These are phyloP conservation scores for Pachyrhynchus sulphureomaculatus DNA, from an alignment of 1,140 invertebrate species.

Conservation along the genomic window DNA sequence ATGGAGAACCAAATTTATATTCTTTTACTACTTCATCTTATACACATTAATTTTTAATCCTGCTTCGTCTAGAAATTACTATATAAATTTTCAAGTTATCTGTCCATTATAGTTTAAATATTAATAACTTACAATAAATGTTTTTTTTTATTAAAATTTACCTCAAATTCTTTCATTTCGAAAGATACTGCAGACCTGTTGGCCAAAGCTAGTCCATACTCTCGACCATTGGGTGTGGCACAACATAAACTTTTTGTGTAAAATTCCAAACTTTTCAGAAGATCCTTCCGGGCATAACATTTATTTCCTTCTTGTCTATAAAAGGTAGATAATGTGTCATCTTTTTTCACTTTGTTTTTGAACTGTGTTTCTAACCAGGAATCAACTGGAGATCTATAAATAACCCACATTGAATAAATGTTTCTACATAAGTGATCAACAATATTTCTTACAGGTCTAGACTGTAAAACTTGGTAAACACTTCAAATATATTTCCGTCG, in stretches of 20 bases:
- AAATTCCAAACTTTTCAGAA: conserved; percentile 39
- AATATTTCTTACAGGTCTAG: conserved; percentile 35
- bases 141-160: too few species aligned
- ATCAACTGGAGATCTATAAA: conserved; percentile 39
- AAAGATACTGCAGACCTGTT: conserved; percentile 45
- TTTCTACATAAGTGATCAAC: background rate
- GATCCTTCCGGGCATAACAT: conserved; percentile 39
- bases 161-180: conserved; percentile 42
- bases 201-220: conserved; percentile 40
- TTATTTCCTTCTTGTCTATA: conserved; percentile 42
- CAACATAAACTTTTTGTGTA: conserved; percentile 44
- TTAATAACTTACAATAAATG: too few species aligned
- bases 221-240: conserved; percentile 38
- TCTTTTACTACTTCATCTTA: too few species aligned
- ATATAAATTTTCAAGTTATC: too few species aligned
- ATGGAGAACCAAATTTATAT: too few species aligned
- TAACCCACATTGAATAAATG: conserved; percentile 4
- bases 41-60: too few species aligned
- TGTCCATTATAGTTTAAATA: too few species aligned
- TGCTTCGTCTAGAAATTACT: too few species aligned
- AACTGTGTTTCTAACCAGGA: conserved; percentile 40
- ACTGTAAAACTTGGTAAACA: conserved; percentile 40
- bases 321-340: conserved; percentile 30
- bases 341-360: conserved; percentile 37
- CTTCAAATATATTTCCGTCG: conserved; percentile 40